These are phyloP conservation scores for Equus przewalskii DNA, from an alignment of 2,113 vertebrate genomes.

Conservation along the genomic window DNA sequence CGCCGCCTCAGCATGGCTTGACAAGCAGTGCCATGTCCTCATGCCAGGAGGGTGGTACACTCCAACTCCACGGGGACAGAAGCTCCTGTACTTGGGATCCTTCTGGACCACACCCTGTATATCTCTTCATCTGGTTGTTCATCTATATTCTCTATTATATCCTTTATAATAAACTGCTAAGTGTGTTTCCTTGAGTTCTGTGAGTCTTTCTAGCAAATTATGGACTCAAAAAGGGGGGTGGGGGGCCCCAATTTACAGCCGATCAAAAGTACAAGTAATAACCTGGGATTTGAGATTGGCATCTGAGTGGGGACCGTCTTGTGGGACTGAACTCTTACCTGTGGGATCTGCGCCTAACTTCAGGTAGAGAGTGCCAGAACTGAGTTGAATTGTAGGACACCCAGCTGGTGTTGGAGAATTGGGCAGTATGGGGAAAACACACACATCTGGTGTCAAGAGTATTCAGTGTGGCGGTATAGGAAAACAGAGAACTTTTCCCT, in stretches of 20 bases:
- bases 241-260: not conserved
- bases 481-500: not conserved
- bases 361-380: not conserved
- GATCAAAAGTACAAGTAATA: not conserved
- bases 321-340: not conserved
- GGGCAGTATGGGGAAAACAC: not conserved
- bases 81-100: not conserved
- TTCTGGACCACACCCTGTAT: not conserved
- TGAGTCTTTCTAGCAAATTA: not conserved
- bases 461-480: not conserved
- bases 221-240: not conserved
- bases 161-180: not conserved
- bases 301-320: not conserved
- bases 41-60: not conserved
- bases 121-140: not conserved
- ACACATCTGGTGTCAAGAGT: not conserved
- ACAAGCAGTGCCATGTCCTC: no score
- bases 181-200: not conserved
- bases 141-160: not conserved
- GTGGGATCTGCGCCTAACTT: not conserved
- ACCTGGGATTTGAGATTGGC: not conserved
- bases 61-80: not conserved
- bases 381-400: not conserved
- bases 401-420: not conserved
- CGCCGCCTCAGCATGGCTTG: no score